phyloP scores from a whole-genome alignment of 2,113 vertebrate species.

The Eurystomus gularis region DNA sequence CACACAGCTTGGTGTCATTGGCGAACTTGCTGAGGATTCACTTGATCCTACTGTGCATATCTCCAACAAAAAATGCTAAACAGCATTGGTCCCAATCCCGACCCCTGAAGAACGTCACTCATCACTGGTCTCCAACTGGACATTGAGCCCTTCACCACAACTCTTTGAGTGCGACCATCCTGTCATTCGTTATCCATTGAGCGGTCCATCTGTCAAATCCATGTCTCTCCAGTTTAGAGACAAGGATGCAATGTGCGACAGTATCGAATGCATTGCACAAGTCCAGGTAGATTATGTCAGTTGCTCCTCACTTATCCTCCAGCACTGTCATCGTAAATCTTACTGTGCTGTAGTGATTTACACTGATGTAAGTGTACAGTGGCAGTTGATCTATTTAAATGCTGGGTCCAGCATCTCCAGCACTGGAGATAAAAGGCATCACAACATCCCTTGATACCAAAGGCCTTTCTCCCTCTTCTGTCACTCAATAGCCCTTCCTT shows the following conservation, averaged over 20 bases:
- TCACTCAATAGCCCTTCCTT: not conserved
- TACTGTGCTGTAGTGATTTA: not conserved
- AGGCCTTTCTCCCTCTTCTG: not conserved
- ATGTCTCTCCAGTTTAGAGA: not conserved
- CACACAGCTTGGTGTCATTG: not conserved
- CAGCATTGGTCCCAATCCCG: not conserved
- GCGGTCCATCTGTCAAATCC: not conserved
- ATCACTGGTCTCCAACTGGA: not conserved
- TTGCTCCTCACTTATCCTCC: not conserved
- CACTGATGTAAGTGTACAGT: not conserved
- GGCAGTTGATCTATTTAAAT: not conserved
- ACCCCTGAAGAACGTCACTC: not conserved
- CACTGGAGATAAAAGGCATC: not conserved
- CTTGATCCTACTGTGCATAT: not conserved
- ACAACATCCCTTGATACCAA: not conserved
- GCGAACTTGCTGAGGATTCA: not conserved
- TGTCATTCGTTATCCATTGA: not conserved
- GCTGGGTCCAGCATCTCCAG: not conserved
- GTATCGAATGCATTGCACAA: not conserved
- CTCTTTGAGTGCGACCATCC: not conserved
- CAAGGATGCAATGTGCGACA: not conserved
- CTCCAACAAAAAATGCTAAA: not conserved
- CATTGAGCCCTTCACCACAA: not conserved
- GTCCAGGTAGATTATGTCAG: not conserved
- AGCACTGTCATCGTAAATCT: not conserved